phyloP scores from a whole-genome alignment of 2,113 vertebrate genomes.

The Rhinoderma darwinii region DNA sequence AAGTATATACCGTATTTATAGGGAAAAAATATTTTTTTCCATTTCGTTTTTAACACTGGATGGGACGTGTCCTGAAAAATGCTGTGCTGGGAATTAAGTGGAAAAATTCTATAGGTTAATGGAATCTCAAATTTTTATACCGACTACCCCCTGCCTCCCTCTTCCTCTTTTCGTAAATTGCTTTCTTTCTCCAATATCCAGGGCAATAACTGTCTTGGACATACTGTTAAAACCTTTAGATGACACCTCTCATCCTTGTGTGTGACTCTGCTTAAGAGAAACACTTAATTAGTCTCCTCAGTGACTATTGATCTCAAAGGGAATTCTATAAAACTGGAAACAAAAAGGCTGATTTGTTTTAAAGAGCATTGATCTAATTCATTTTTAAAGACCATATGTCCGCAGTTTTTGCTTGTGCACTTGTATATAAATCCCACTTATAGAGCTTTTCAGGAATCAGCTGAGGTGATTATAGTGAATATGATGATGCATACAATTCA shows the following conservation, averaged over 20 bases:
- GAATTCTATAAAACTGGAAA: neutral
- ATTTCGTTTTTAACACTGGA: neutral
- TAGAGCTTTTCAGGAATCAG: neutral
- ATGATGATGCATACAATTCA: neutral
- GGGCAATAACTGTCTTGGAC: neutral
- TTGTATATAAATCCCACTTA: neutral
- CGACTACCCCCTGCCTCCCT: neutral
- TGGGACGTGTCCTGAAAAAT: neutral
- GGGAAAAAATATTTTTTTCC: neutral
- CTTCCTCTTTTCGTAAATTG: neutral
- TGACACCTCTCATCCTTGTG: neutral
- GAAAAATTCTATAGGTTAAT: neutral
- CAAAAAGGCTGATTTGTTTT: neutral
- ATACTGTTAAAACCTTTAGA: neutral
- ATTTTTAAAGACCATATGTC: neutral
- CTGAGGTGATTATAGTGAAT: neutral
- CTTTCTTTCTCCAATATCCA: neutral
- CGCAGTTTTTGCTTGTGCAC: neutral
- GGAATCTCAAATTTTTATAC: neutral
- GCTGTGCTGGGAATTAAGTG: neutral
- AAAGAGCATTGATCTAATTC: conserved; percentile 17
- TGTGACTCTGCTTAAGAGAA: neutral
- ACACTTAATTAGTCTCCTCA: conserved; percentile 7
- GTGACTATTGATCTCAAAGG: neutral
- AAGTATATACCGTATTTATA: too few species aligned